Evolutionary conservation across 2,888 invertebrate species (phyloP).

Genomic region (Eupithecia pulchellata): DNA sequence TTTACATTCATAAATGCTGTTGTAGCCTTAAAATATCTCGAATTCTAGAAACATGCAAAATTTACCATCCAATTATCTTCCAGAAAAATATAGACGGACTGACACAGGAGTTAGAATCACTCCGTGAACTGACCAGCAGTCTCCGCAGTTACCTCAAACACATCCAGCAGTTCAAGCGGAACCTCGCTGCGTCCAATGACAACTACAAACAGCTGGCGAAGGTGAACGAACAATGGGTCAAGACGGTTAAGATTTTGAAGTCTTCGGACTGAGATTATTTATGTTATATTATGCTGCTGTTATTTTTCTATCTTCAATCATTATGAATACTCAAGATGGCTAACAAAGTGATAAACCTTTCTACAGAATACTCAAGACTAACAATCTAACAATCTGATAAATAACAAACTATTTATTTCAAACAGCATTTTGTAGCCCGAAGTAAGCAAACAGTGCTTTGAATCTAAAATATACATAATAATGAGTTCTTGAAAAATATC

Average conservation of each 20-base stretch:
- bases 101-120: constrained; percentile 65
- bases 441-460: no score
- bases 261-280: constrained; percentile 10
- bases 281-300: background rate
- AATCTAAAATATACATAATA: no score
- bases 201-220: constrained; percentile 66
- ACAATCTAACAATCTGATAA: background rate
- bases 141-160: constrained; percentile 64
- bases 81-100: constrained; percentile 63
- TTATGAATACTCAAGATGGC: no score
- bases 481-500: no score
- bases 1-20: background rate
- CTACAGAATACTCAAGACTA: no score
- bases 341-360: no score
- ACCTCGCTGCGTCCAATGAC: constrained; percentile 57
- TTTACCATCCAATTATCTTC: constrained; percentile 29
- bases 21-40: no score
- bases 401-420: background rate
- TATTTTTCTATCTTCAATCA: no score
- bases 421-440: no score
- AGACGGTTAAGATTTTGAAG: constrained; percentile 50
- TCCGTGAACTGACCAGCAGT: constrained; percentile 63
- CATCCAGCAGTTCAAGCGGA: constrained; percentile 61
- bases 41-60: background rate
- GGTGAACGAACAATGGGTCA: constrained; percentile 69